Percentiles rank a stretch among this genome's conserved stretches.
These are phyloP conservation scores for Saxidomus purpurata DNA, from an alignment of 1,140 invertebrate genomes.

Conservation along the genomic window DNA sequence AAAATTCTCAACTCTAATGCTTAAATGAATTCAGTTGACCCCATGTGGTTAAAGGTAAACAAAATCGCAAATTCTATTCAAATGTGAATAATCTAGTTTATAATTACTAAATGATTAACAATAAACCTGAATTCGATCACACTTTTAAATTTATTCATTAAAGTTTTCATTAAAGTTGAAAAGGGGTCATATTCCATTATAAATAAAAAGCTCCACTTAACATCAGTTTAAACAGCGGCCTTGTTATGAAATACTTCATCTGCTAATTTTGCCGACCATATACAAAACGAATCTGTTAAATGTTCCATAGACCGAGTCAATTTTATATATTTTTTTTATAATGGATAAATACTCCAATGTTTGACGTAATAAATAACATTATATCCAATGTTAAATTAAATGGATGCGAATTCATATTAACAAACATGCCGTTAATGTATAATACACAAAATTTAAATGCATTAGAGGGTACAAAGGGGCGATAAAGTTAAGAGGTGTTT, in stretches of 20 bases:
- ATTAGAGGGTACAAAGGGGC: not conserved
- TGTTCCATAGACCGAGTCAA: too few relatives aligned
- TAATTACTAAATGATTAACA: conserved; percentile 6
- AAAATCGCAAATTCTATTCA: not conserved
- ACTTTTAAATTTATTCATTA: conserved; percentile 1
- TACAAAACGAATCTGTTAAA: too few relatives aligned
- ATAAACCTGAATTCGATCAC: not conserved
- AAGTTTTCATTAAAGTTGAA: not conserved
- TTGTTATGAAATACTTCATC: too few relatives aligned
- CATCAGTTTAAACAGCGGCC: not conserved
- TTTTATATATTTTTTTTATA: too few relatives aligned
- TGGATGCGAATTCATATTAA: not conserved
- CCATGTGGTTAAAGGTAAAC: not conserved
- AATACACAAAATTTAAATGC: not conserved
- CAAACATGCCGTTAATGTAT: not conserved
- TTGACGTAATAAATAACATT: too few relatives aligned
- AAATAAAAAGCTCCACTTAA: not conserved
- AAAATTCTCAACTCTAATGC: not conserved
- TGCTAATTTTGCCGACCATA: too few relatives aligned
- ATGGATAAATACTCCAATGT: too few relatives aligned
- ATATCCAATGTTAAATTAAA: not conserved
- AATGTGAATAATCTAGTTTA: not conserved
- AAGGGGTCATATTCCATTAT: not conserved
- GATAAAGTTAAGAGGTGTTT: not conserved
- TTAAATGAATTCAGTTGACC: not conserved